Evolutionary conservation across 2,113 vertebrate genomes (phyloP), one percentile per base, ranked within the genome.

Genomic region (Pluvianellus socialis): DNA sequence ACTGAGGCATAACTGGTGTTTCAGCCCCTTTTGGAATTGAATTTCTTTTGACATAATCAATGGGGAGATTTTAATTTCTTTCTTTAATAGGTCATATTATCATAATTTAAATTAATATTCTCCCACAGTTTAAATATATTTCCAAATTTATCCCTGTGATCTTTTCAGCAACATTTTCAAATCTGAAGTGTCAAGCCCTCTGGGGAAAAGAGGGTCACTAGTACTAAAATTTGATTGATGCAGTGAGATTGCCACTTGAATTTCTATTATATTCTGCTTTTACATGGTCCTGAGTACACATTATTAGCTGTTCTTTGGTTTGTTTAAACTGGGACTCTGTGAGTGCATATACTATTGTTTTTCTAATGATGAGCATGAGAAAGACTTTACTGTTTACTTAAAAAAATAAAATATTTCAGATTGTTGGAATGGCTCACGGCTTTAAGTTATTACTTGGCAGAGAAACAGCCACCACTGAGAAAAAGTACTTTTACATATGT

Each of bases 81-180:
- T 91, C 52, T 95, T 87, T 92, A 93, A 88, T 94, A 96, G 91
- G 85, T 97, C 93, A 75, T 89, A 95, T 95, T 96, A 96, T 94
- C 89, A 86, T 96, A 97, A 96, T 95, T 96, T 76, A 96, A 94
- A 88, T 90, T 82, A 58, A 77, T 70, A 38, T 70, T 93, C 81
- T 73, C 33, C 52, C 61, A 68, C 56, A 42, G 70, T 92, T 96
- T 90, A 94, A 74, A 94, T 79, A 42, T 75, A 73, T 81, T 76
- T 95, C 74, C 75, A 93, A 49, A 82, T 95, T 92, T 95, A 91
- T 95, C 40, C 47, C 33, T 79, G 38, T 91, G 92, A 93, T 92
- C 76, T 93, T 89, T 88, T 87, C 44, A 68, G 62, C n/a, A 83
- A 9, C 40, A 53, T 77, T 93, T 92, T 82, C 45, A 71, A 73